A percentile compares a stretch with the other conserved stretches of the same genome.
These are phyloP conservation scores for Berghia stephanieae DNA, from an alignment of 1,140 invertebrate genomes.

Conservation along the genomic window DNA sequence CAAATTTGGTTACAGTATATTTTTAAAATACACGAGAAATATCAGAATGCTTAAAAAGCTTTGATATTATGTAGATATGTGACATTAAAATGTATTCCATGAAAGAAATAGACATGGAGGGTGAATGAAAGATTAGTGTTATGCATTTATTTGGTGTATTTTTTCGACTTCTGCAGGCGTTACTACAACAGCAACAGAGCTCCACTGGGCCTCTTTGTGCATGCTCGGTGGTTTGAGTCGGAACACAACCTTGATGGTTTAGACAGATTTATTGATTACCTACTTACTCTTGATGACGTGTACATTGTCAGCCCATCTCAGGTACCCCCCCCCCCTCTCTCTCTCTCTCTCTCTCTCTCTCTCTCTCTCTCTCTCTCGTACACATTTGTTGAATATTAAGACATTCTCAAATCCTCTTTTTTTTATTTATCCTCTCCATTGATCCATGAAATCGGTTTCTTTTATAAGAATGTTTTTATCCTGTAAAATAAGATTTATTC, in stretches of 20 bases:
- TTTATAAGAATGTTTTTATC: neutral
- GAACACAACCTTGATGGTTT: conserved; percentile 70
- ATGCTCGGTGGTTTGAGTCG: conserved; percentile 54
- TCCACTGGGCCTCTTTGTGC: conserved; percentile 54
- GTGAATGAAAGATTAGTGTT: no score
- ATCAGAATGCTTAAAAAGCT: no score
- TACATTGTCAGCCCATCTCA: conserved; percentile 94
- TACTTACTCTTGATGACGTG: conserved; percentile 89
- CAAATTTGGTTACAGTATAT: no score
- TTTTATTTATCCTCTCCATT: neutral
- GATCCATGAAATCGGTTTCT: neutral
- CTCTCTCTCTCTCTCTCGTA: no score
- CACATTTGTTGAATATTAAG: no score
- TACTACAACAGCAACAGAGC: conserved; percentile 78
- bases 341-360: no score
- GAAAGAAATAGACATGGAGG: no score
- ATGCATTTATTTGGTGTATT: neutral
- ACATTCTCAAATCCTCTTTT: neutral
- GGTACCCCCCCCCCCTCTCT: no score
- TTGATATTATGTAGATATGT: no score
- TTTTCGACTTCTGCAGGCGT: conserved; percentile 70
- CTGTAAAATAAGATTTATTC: neutral
- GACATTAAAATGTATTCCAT: no score
- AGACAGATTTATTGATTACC: conserved; percentile 94
- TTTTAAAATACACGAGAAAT: no score